Base-by-base conservation (phyloP, 2,888 invertebrate species). In the Sinopyrophorus schimmeli region DNA sequence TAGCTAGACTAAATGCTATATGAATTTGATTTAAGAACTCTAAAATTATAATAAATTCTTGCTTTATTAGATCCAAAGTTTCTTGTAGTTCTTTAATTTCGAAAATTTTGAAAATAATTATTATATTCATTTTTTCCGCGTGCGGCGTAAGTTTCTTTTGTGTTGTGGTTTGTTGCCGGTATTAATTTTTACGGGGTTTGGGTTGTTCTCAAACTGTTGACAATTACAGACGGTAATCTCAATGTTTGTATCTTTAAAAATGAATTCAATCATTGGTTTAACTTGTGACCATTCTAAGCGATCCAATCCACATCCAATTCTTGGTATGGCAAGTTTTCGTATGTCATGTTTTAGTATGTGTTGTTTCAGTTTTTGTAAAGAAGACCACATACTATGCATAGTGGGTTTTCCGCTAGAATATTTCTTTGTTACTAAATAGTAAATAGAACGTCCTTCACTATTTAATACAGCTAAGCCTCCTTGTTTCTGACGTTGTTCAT, bases 291-390 rank as follows among this genome's bases (percentile, higher is more conserved):
- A 86, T 52, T 81, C 74, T 2, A 86, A 71, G 10, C 77, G 70
- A 67, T 86, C 86, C 23, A 85, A 74, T 18, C 86, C 86, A 63
- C 84, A 84, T 1, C 84, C 86, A 53, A 86, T 80, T 46, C 74
- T 70, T 0, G 86, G 86, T 65, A 85, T 81, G 1, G 83, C 81
- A 42, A 86, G 57, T 30, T 77, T 73, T 16, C 66, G 67, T 0
- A 84, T 77, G 5, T 74, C 61, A 53, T 81, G 67, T 41, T 73
- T 55, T 16, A 70, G 60, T 51, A 77, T 71, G 53, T 77, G 76
- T 3, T 69, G 49, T 50, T 68, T 71, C 72, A 80, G 68, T 32
- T 70, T 63, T 15, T 56, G 40, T 37, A 79, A 61, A 1, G 79
- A 78, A 10, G 65, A 62, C 59, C 74, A 75, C 24, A 80, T 50